Percentiles rank a stretch among this genome's conserved stretches.
Conservation (phyloP, 1,140 invertebrate species). For the Drosophila arawakana region DNA sequence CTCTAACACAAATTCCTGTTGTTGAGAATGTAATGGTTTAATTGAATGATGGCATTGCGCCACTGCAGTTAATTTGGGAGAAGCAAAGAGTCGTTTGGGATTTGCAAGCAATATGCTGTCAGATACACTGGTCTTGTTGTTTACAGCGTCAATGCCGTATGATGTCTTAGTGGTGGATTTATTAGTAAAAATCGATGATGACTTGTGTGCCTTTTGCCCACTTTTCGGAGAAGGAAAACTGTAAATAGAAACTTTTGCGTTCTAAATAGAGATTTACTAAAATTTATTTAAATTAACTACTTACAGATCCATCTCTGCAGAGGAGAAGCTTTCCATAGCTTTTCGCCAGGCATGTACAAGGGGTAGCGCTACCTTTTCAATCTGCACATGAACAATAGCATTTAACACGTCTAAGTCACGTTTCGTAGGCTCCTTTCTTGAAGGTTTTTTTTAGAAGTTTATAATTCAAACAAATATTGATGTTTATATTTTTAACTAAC, state of each 20-base stretch:
- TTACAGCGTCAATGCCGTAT: neutral
- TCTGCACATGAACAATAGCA: constrained; percentile 86
- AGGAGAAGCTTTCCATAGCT: constrained; percentile 85
- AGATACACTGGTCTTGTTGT: constrained; percentile 12
- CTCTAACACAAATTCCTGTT: neutral
- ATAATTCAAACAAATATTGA: neutral
- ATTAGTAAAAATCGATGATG: neutral
- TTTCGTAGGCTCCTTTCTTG: constrained; percentile 88
- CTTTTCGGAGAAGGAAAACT: constrained; percentile 61
- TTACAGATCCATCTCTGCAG: constrained; percentile 86
- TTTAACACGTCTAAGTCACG: constrained; percentile 89
- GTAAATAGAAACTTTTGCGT: neutral
- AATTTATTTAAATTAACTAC: constrained; percentile 9
- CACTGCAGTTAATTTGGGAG: constrained; percentile 43
- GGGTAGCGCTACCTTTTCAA: constrained; percentile 87
- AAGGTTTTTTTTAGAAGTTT: constrained; percentile 30
- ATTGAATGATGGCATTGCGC: constrained; percentile 5
- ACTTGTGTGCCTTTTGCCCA: constrained; percentile 46
- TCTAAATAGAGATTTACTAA: neutral
- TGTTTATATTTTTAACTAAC: constrained; percentile 32
- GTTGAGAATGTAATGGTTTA: constrained; percentile 26
- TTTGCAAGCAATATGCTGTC: constrained; percentile 6
- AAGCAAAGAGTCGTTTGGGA: constrained; percentile 35
- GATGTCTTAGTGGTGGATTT: neutral
- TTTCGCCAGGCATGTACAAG: constrained; percentile 89